phyloP scores from a whole-genome alignment of 2,113 vertebrate species.

The Anarhynchus alexandrinus region DNA sequence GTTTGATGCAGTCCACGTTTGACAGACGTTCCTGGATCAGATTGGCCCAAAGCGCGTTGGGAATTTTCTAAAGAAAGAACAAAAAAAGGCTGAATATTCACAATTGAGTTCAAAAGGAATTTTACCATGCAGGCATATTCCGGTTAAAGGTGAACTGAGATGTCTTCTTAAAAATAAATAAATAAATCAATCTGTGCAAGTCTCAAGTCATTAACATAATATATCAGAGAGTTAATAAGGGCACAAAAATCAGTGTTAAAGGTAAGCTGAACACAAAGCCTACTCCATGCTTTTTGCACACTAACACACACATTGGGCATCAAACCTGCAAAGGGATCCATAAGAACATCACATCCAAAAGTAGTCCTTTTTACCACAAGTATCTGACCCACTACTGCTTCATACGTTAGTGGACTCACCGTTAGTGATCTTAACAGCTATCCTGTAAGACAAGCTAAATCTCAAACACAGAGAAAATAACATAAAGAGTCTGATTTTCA shows the following conservation, averaged over 20 bases:
- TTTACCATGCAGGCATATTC: background rate
- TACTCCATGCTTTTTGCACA: background rate
- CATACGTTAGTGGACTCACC: accelerated
- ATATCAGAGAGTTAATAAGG: slow-evolving; percentile 9
- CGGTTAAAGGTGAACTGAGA: slow-evolving; percentile 55
- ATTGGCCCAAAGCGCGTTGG: slow-evolving; percentile 69
- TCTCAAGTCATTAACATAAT: background rate
- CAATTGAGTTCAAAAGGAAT: slow-evolving; percentile 40
- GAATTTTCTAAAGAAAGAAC: slow-evolving; percentile 73
- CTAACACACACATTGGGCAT: background rate
- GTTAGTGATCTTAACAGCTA: background rate
- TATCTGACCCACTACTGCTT: background rate
- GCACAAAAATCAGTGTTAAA: background rate
- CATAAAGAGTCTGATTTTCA: background rate
- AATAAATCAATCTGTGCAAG: background rate
- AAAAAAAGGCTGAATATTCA: slow-evolving; percentile 2
- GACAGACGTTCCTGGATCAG: slow-evolving; percentile 80
- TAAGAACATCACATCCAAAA: background rate
- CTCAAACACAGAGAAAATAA: background rate
- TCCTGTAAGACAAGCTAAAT: background rate
- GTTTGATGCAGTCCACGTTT: slow-evolving; percentile 79
- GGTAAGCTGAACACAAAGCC: background rate
- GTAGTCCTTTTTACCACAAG: background rate
- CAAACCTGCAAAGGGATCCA: background rate
- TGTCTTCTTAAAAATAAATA: slow-evolving; percentile 16